Percentiles rank a stretch among this genome's conserved stretches.
These are phyloP conservation scores for Tylochromis polylepis DNA, from an alignment of 2,113 vertebrate species.

Conservation along the genomic window DNA sequence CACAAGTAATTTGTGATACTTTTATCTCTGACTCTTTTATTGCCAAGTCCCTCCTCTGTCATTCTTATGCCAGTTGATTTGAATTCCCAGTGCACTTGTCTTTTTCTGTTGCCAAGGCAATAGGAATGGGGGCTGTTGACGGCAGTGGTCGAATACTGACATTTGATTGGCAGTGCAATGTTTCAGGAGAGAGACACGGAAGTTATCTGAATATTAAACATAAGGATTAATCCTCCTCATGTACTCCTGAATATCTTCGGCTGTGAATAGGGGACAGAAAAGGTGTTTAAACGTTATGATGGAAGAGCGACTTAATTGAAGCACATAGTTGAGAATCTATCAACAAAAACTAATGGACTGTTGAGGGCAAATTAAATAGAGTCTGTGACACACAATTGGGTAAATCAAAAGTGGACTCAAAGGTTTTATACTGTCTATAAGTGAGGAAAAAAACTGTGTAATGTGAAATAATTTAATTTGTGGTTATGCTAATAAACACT, in stretches of 20 bases:
- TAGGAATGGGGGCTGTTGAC: constrained; percentile 12
- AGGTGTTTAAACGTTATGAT: not conserved
- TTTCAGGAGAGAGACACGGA: constrained; percentile 31
- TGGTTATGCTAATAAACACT: not conserved
- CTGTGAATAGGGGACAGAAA: not conserved
- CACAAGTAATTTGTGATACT: constrained; percentile 22
- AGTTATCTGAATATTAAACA: constrained; percentile 58
- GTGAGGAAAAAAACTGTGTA: not conserved
- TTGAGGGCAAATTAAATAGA: not conserved
- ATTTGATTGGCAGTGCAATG: constrained; percentile 57
- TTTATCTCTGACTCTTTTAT: constrained; percentile 26
- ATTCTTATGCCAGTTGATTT: constrained; percentile 28
- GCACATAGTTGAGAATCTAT: constrained; percentile 15
- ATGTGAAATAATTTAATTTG: not conserved
- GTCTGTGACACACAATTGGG: not conserved
- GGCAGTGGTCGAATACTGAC: constrained; percentile 9
- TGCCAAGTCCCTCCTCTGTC: constrained; percentile 6
- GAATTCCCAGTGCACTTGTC: constrained; percentile 26
- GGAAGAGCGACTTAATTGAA: constrained; percentile 36
- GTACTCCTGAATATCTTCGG: constrained; percentile 1
- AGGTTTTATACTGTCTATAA: not conserved
- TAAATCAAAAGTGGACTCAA: not conserved
- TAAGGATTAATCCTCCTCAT: constrained; percentile 30
- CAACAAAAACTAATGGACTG: not conserved
- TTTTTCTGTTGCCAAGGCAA: constrained; percentile 25